phyloP scores from a whole-genome alignment of 2,113 vertebrate genomes.

The Crypturellus undulatus region DNA sequence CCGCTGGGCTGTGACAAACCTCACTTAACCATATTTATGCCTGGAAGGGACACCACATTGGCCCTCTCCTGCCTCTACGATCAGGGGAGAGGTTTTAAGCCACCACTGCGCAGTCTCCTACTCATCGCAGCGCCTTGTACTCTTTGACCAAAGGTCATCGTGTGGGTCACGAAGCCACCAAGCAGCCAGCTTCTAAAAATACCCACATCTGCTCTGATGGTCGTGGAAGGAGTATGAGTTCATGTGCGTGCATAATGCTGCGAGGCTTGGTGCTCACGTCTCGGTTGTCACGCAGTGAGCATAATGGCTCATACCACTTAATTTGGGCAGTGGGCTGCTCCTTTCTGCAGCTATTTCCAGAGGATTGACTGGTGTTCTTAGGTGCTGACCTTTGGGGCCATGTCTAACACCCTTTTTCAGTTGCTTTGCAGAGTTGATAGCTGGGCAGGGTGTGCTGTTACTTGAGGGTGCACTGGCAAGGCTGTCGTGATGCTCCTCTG shows the following conservation, averaged over 20 bases:
- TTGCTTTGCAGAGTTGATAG: neutral
- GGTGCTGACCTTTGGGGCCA: neutral
- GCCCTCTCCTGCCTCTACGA: slow-evolving; percentile 14
- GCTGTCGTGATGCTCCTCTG: slow-evolving; percentile 1
- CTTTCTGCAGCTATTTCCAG: neutral
- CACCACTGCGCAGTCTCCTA: neutral
- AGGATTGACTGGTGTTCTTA: neutral
- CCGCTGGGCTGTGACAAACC: neutral
- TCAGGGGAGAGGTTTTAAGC: slow-evolving; percentile 8
- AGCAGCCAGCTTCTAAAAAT: slow-evolving; percentile 29
- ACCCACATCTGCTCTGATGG: neutral
- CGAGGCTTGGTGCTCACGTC: neutral
- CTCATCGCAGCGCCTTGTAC: neutral
- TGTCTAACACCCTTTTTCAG: neutral
- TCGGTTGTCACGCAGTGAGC: neutral
- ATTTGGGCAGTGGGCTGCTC: neutral
- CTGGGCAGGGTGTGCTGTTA: neutral
- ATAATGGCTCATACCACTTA: neutral
- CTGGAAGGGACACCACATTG: neutral
- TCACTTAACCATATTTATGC: neutral
- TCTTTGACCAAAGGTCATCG: neutral
- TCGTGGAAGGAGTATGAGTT: neutral
- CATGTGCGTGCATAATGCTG: neutral
- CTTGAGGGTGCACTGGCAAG: slow-evolving; percentile 6
- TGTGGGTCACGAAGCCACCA: neutral